A percentile compares a stretch with the other conserved stretches of the same genome.
Conservation (phyloP, 2,113 vertebrate species). For the Cygnus buccinator region DNA sequence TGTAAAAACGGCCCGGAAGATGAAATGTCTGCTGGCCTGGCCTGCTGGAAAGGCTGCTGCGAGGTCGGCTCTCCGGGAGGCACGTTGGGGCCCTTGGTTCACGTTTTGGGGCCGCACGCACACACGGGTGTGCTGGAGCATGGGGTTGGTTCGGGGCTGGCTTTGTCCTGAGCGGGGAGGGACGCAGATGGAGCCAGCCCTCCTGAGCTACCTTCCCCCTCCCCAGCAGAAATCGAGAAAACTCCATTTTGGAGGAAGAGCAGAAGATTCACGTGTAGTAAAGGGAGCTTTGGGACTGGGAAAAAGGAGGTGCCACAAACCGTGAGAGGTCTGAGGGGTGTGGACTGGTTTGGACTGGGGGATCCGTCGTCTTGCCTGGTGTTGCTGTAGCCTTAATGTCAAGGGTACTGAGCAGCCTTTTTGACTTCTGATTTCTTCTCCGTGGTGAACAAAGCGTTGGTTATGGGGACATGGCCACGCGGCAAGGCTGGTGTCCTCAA, state of each 20-base stretch:
- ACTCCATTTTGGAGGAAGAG: not conserved
- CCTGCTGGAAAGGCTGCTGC: not conserved
- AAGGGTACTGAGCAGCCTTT: not conserved
- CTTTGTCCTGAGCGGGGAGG: accelerated
- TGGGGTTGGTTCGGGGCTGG: accelerated
- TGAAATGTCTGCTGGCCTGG: not conserved
- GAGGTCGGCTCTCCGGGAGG: not conserved
- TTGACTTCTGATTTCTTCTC: not conserved
- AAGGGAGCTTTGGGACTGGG: not conserved
- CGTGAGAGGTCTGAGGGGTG: not conserved
- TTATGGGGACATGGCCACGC: not conserved
- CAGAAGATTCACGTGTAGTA: not conserved
- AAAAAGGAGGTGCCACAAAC: not conserved
- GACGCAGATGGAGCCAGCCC: accelerated
- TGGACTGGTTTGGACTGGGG: not conserved
- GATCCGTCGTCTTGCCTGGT: not conserved
- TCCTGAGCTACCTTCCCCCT: accelerated
- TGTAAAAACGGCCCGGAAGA: not conserved
- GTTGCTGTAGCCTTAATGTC: not conserved
- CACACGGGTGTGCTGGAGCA: not conserved
- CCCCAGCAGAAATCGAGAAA: not conserved
- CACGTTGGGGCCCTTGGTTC: not conserved
- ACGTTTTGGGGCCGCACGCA: accelerated
- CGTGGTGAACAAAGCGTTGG: not conserved
- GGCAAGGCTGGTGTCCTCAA: not conserved